phyloP scores from a whole-genome alignment of 2,888 invertebrate genomes.

The Graphium colonna region DNA sequence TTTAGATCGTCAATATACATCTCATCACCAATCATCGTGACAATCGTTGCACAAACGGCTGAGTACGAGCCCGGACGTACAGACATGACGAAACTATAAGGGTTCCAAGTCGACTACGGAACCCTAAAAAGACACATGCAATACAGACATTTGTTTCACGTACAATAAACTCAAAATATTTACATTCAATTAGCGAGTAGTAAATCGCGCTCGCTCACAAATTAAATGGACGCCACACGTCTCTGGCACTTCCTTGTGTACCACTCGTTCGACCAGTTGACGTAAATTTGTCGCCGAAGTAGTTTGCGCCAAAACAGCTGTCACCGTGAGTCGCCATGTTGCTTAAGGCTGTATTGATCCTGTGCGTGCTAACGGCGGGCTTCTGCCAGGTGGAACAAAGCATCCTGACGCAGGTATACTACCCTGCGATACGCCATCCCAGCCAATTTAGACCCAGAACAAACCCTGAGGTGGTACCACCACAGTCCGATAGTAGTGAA shows the following conservation, averaged over 20 bases:
- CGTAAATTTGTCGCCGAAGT: background rate
- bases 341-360: background rate
- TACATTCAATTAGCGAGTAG: background rate
- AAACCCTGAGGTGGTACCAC: background rate
- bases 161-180: background rate
- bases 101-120: too few relatives aligned
- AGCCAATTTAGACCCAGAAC: background rate
- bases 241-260: background rate
- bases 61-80: too few relatives aligned
- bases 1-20: too few relatives aligned
- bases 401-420: slow-evolving; percentile 19
- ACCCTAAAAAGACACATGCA: too few relatives aligned
- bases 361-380: background rate
- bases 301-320: background rate
- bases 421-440: slow-evolving; percentile 11
- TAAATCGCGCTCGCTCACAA: background rate
- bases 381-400: slow-evolving; percentile 18
- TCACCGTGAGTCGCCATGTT: background rate
- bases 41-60: too few relatives aligned
- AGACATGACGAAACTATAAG: too few relatives aligned
- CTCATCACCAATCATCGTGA: too few relatives aligned
- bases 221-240: background rate
- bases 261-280: background rate
- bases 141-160: too few relatives aligned
- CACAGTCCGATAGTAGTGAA: background rate